Base-by-base conservation (phyloP, 2,888 invertebrate genomes). In the Sipha maydis region DNA sequence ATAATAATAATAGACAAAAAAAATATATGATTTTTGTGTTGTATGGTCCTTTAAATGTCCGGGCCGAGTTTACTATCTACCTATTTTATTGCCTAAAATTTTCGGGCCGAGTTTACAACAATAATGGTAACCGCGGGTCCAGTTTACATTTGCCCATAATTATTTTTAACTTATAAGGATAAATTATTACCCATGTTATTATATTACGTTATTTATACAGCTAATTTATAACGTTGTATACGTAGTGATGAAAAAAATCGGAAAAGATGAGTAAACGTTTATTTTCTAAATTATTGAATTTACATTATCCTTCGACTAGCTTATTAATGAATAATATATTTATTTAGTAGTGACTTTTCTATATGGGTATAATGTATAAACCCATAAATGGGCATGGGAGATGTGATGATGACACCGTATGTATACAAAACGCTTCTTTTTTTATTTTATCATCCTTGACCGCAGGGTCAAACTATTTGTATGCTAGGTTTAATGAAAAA, bases 381-480 rank as follows among this genome's bases (percentile, higher is more conserved):
- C 54, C 85, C 85, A 85, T 85, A 85, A 78, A 85, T 69, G 85
- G 85, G 11, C 48, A 69, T 85, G 69, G 69, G 34, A 48, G 17
- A n/a, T 54, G 85, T 76, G n/a, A 54, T 69, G 85, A 85, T 85
- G 85, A 85, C 85, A 85, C 85, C 48, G 3, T 28, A 69, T 34
- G 25, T 69, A 85, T 38, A 79, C 54, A 69, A 41, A 48, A 85
- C 69, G 41, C 48, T 69, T 69, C 48, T 77, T 89, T 48, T n/a
- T 82, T 89, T 84, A 69, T 88, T 76, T 69, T 73, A 41, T 83
- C 41, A 82, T 84, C 77, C 83, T 84, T 77, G 82, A 84, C 77
- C 41, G 4, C 41, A 38, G 67, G 73, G 89, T 89, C 89, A 56
- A 77, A 61, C 61, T 28, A 67, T 76, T 77, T 61, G n/a, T 67